Evolutionary conservation across 2,888 invertebrate genomes (phyloP).

Genomic region (Pristionchus mayeri): DNA sequence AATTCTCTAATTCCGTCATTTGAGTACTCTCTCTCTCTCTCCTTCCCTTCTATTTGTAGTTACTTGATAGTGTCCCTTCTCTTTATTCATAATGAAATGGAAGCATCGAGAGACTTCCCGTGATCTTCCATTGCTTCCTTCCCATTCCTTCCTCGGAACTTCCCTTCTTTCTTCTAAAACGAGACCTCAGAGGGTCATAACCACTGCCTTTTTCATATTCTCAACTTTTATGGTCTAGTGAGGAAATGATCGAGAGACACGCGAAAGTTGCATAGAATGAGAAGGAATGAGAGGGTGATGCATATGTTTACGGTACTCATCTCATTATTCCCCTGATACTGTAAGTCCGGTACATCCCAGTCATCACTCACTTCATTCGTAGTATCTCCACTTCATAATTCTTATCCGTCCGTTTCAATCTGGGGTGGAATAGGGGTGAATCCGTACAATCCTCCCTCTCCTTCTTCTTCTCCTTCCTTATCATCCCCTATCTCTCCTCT

Average conservation of each 20-base stretch:
- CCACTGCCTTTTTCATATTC: slow-evolving; percentile 22
- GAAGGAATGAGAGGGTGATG: background rate
- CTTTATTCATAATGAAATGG: slow-evolving; percentile 39
- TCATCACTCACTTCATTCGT: too few relatives aligned
- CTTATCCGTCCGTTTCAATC: too few relatives aligned
- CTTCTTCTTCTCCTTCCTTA: slow-evolving; percentile 1
- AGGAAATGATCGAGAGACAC: slow-evolving; percentile 41
- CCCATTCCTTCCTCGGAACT: background rate
- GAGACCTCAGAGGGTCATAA: slow-evolving; percentile 12
- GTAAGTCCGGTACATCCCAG: too few relatives aligned
- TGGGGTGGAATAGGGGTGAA: background rate
- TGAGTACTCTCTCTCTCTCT: slow-evolving; percentile 1
- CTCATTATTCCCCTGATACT: background rate
- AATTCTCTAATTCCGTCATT: slow-evolving; percentile 1
- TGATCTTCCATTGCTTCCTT: slow-evolving; percentile 13
- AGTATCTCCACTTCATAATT: too few relatives aligned
- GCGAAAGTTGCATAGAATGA: slow-evolving; percentile 16
- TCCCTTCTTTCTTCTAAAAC: background rate
- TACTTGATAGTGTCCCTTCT: slow-evolving; percentile 13
- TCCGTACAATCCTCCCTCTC: background rate
- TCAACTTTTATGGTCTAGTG: slow-evolving; percentile 11
- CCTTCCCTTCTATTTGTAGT: slow-evolving; percentile 34
- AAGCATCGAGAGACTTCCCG: slow-evolving; percentile 11
- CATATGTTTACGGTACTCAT: background rate
- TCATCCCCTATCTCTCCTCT: slow-evolving; percentile 24